Evolutionary conservation across 2,113 vertebrate genomes (phyloP).

Genomic region (Nematolebias whitei): DNA sequence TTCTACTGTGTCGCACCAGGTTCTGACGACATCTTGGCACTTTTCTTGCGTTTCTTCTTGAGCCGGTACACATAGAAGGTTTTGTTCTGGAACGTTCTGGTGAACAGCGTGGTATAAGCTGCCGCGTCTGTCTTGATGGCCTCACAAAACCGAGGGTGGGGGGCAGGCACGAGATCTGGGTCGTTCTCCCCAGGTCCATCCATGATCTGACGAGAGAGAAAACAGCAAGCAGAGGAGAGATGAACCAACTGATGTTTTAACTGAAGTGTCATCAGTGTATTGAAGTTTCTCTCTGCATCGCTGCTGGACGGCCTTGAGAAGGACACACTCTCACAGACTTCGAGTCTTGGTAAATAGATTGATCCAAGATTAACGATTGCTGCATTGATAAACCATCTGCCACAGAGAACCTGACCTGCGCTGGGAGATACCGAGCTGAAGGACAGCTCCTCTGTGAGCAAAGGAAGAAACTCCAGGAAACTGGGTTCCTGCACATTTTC

Average conservation of each 20-base stretch:
- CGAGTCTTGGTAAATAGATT: conserved; percentile 7
- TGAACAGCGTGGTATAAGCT: conserved; percentile 83
- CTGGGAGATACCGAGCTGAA: not conserved
- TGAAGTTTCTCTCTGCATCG: conserved; percentile 6
- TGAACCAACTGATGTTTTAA: not conserved
- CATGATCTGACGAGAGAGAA: conserved; percentile 84
- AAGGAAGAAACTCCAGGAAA: not conserved
- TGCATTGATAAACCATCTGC: conserved; percentile 5
- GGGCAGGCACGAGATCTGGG: conserved; percentile 81
- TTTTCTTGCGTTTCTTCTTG: conserved; percentile 77
- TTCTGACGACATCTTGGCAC: conserved; percentile 42
- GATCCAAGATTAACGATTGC: conserved; percentile 10
- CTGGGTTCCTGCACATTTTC: too few species aligned
- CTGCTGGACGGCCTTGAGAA: conserved; percentile 1
- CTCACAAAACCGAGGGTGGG: conserved; percentile 92
- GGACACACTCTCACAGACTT: conserved; percentile 1
- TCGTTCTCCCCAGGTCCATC: conserved; percentile 91
- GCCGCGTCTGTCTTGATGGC: conserved; percentile 85
- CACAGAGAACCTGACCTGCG: not conserved
- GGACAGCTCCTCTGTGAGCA: not conserved
- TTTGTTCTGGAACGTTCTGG: conserved; percentile 92
- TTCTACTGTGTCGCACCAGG: conserved; percentile 33
- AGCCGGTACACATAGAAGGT: conserved; percentile 94
- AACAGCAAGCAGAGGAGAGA: not conserved
- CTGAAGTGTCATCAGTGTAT: not conserved